phyloP scores from a whole-genome alignment of 2,888 invertebrate genomes.

The Melolontha melolontha region DNA sequence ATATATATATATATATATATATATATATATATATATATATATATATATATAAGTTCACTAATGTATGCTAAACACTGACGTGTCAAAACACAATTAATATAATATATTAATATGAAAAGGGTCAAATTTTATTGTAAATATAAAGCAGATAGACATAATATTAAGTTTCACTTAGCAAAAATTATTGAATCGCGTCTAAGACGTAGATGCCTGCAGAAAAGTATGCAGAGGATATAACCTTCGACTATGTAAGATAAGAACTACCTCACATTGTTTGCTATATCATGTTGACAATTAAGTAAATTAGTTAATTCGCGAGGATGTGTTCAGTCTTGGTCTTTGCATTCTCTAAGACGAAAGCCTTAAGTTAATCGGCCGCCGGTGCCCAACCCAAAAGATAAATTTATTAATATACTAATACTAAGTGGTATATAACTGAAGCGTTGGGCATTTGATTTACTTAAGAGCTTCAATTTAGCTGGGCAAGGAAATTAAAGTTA shows the following conservation, averaged over 20 bases:
- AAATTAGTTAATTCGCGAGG: constrained; percentile 34
- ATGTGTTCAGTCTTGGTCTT: constrained; percentile 21
- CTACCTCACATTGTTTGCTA: constrained; percentile 24
- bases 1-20: no score
- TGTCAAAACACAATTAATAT: no score
- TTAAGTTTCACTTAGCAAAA: no score
- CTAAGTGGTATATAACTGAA: constrained; percentile 49
- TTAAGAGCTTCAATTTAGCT: constrained; percentile 64
- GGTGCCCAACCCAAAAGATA: constrained; percentile 45
- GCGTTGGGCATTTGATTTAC: constrained; percentile 63
- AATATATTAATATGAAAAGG: no score
- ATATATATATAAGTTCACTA: no score
- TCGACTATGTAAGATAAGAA: not conserved
- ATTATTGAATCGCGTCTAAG: not conserved
- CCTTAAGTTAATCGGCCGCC: constrained; percentile 42
- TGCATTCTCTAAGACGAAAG: constrained; percentile 29
- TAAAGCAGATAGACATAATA: no score
- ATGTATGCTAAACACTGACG: no score
- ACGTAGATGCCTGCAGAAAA: not conserved
- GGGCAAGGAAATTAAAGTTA: constrained; percentile 63
- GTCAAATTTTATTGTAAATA: no score
- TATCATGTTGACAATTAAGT: constrained; percentile 35
- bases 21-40: no score
- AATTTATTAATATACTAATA: constrained; percentile 48
- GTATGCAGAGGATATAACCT: not conserved